Percentiles rank a stretch among this genome's conserved stretches.
Evolutionary conservation across 2,113 vertebrate species (phyloP).

Genomic region (Haemorhous mexicanus): DNA sequence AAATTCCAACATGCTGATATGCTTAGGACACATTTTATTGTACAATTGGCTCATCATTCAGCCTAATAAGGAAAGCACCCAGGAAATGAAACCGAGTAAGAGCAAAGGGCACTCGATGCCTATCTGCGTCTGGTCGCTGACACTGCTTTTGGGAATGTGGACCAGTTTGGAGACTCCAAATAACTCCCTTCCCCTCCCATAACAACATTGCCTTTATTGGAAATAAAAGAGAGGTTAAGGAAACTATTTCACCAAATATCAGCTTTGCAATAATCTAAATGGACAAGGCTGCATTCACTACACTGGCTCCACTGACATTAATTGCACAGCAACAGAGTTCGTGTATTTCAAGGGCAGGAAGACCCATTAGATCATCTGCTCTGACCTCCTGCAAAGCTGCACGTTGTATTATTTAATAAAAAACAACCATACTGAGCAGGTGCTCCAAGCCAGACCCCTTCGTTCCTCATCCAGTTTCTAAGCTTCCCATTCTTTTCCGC

Average conservation of each 20-base stretch:
- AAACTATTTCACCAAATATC: not conserved
- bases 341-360: not conserved
- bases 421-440: slow-evolving; percentile 10
- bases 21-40: not conserved
- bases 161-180: not conserved
- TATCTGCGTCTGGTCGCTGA: not conserved
- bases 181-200: not conserved
- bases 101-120: not conserved
- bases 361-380: not conserved
- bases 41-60: not conserved
- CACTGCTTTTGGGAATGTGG: not conserved
- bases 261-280: not conserved
- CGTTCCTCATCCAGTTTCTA: not conserved
- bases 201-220: not conserved
- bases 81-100: not conserved
- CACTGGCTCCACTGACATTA: not conserved
- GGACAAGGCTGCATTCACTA: not conserved
- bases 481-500: not conserved
- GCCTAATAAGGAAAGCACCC: not conserved
- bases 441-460: not conserved
- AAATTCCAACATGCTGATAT: slow-evolving; percentile 7
- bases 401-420: not conserved
- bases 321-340: not conserved
- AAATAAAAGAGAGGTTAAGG: not conserved
- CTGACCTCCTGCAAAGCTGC: not conserved